Base-by-base conservation (phyloP, 2,113 vertebrate genomes). In the Podarcis muralis region DNA sequence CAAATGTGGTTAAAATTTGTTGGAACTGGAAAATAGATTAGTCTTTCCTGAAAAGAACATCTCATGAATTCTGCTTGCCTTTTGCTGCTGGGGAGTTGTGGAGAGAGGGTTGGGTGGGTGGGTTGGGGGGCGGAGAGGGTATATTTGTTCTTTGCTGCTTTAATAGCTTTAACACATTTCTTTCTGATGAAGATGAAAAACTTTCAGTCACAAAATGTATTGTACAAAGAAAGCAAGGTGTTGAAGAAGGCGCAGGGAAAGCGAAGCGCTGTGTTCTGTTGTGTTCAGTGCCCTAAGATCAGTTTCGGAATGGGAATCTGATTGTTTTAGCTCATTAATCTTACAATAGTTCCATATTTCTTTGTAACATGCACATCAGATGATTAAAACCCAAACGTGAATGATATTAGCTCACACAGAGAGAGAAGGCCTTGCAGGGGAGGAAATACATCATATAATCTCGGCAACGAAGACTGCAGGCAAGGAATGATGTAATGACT, bases 21-120 rank as follows among this genome's bases (percentile, higher is more conserved):
- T 93, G 95, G 89, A 95, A 94, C 94, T 97, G 96, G 95, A 95
- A 97, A 97, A 96, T 88, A 96, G 94, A 96, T 96, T 95, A 96
- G 37, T 84, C 88, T 94, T 91, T 86, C 95, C 94, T 95, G 96
- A 93, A 95, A 96, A 96, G 93, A 93, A 81, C 89, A 91, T 86
- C 86, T 90, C 87, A 83, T 77, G 88, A 80, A 81, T 22, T 9
- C 53, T 92, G 72, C 35, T 43, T 68, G 68, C 87, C 86, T 82
- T 20, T 83, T 88, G 90, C 93, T 94, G 88, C 90, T 91, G 72
- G 88, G 68, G 80, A 90, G 81, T n/a, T 83, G 59, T 12, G 53
- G 71, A 11, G 20, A 32, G 23, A 20, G n/a, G 20, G 5, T 7
- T 65, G 48, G 84, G 22, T 48, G 12, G 16, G 57, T 53, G 43